Evolutionary conservation across 37 sponge, comb jelly and placozoan species (phyloP).

Genomic region (Petrosia ficiformis): DNA sequence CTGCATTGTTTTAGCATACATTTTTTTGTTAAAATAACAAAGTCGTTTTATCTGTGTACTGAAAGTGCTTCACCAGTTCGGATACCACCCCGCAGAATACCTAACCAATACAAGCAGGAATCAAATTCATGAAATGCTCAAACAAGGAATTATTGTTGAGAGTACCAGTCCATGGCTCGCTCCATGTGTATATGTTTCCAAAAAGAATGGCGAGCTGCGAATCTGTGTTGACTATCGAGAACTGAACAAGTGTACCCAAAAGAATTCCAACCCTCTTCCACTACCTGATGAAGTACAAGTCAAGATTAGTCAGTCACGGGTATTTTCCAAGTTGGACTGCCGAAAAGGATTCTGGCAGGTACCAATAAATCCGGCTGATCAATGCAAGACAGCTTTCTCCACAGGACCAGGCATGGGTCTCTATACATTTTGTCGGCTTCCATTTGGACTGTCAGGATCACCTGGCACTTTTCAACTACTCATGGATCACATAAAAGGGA

Average conservation of each 20-base stretch:
- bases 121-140: conserved; percentile 39
- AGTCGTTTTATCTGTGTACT: too few relatives aligned
- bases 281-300: conserved; percentile 39
- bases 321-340: conserved; percentile 36
- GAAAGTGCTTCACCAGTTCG: too few relatives aligned
- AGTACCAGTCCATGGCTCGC: conserved; percentile 44
- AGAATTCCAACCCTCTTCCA: conserved; percentile 27
- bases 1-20: too few relatives aligned
- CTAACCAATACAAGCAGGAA: conserved; percentile 27
- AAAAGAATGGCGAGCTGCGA: conserved; percentile 8
- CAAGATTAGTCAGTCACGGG: background rate
- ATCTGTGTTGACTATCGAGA: conserved; percentile 9
- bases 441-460: conserved; percentile 34
- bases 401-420: conserved; percentile 46
- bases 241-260: background rate
- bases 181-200: conserved; percentile 13
- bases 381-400: conserved; percentile 20
- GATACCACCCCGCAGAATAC: conserved; percentile 47
- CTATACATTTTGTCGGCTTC: conserved; percentile 21
- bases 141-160: conserved; percentile 22
- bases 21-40: too few relatives aligned
- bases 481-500: conserved; percentile 19
- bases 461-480: conserved; percentile 29
- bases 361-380: conserved; percentile 11
- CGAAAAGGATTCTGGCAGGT: conserved; percentile 36